A percentile compares a stretch with the other conserved stretches of the same genome.
Evolutionary conservation across 2,888 invertebrate genomes (phyloP).

Genomic region (Syrphus vitripennis): DNA sequence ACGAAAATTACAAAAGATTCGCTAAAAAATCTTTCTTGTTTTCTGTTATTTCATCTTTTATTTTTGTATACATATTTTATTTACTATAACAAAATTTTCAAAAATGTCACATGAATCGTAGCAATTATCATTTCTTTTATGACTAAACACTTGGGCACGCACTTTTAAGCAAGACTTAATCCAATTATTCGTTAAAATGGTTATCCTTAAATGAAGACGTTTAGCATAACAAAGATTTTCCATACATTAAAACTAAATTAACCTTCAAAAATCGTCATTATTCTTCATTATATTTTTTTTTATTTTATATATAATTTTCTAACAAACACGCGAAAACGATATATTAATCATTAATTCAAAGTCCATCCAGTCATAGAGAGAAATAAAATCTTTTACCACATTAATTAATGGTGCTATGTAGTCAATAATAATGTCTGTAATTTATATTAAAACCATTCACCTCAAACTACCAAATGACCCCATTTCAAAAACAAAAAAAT

Average conservation of each 20-base stretch:
- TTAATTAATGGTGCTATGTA: neutral
- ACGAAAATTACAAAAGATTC: too few species aligned
- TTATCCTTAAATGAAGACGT: neutral
- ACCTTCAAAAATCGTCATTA: neutral
- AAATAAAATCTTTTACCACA: neutral
- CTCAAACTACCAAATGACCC: neutral
- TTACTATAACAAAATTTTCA: too few species aligned
- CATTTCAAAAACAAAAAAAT: neutral
- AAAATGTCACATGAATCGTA: too few species aligned
- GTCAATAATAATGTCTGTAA: slow-evolving; percentile 10
- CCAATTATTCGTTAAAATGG: neutral
- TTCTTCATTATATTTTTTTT: neutral
- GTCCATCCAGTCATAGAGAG: neutral
- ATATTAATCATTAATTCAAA: neutral
- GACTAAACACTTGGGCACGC: too few species aligned
- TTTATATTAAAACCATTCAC: neutral
- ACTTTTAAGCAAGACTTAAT: too few species aligned
- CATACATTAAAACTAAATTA: neutral
- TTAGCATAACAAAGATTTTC: neutral
- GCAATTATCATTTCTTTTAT: too few species aligned
- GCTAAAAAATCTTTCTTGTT: too few species aligned
- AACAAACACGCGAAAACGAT: neutral
- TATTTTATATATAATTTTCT: too few species aligned
- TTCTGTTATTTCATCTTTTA: too few species aligned
- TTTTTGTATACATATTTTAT: too few species aligned